Evolutionary conservation across 2,888 invertebrate genomes (phyloP), one percentile per base, ranked within the genome.

Genomic region (Pyrrhia umbra): DNA sequence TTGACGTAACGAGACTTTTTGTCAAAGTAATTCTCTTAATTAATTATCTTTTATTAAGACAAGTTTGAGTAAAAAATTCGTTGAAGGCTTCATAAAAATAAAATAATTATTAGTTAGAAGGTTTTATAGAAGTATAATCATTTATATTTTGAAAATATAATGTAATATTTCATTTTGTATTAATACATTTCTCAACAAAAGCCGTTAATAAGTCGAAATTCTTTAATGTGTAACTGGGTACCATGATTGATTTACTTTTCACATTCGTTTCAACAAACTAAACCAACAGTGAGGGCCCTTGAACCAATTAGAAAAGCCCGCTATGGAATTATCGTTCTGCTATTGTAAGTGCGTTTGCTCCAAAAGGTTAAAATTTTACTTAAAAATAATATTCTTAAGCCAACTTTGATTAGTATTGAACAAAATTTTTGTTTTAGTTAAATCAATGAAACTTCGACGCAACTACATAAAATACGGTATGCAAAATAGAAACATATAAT

Each of bases 211-310:
- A 62, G 68, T 67, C 46, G 40, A 61, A 75, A 59, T 74, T 45
- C 56, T 30, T 4, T 59, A 55, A 52, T 56, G 20, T 60, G 56
- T 46, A 75, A 68, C 49, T 75, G 45, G 47, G 61, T 64, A 73
- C 66, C 67, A 81, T 85, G 88, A 88, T 89, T 86, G 85, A 90
- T 90, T 86, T 84, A 83, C 83, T 86, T 86, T 85, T 83, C 79
- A 83, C 84, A 85, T 87, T 83, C 75, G 82, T 82, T 82, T 81
- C 79, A 77, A 82, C 80, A 79, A 83, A 84, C 81, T 83, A 85
- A 85, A 66, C 83, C 79, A 76, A 81, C 72, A 75, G 69, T 81
- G 69, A 83, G 83, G 79, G 84, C 80, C 85, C 86, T 88, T 87
- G 86, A 85, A 88, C 85, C 85, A 89, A 89, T 89, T 89, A 89